A percentile compares a stretch with the other conserved stretches of the same genome.
These are phyloP conservation scores for Clinocottus analis DNA, from an alignment of 2,113 vertebrate genomes.

Conservation along the genomic window DNA sequence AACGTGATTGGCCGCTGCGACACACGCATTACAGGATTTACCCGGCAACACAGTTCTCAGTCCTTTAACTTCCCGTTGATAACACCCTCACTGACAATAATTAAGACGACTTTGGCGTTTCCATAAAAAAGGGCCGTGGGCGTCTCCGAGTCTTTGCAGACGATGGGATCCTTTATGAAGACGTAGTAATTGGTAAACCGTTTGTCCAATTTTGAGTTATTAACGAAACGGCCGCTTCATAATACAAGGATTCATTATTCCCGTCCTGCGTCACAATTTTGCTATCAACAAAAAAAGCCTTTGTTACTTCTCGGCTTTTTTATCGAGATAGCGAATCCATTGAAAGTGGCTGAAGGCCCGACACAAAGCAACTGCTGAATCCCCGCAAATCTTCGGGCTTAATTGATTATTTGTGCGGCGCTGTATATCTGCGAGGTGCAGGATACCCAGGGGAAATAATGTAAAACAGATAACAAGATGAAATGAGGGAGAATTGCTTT, in stretches of 20 bases:
- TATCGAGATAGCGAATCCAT: slow-evolving; percentile 75
- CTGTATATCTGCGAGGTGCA: slow-evolving; percentile 84
- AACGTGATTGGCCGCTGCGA: slow-evolving; percentile 13
- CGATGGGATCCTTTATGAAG: slow-evolving; percentile 44
- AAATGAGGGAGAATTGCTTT: slow-evolving; percentile 88
- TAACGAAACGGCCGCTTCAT: slow-evolving; percentile 70
- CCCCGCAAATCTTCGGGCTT: slow-evolving; percentile 82
- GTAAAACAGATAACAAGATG: slow-evolving; percentile 90
- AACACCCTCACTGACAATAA: slow-evolving; percentile 23
- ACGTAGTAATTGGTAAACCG: slow-evolving; percentile 64
- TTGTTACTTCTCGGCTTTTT: slow-evolving; percentile 67
- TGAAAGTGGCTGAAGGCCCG: slow-evolving; percentile 77
- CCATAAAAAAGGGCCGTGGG: slow-evolving; percentile 11
- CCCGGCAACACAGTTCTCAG: slow-evolving; percentile 4
- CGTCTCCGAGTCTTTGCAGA: slow-evolving; percentile 39
- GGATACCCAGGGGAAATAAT: slow-evolving; percentile 87
- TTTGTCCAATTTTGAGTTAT: slow-evolving; percentile 71
- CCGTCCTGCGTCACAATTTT: slow-evolving; percentile 45
- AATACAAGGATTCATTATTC: slow-evolving; percentile 74
- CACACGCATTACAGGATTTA: slow-evolving; percentile 17
- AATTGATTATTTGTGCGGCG: slow-evolving; percentile 88
- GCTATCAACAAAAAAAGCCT: slow-evolving; percentile 74
- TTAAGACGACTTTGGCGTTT: slow-evolving; percentile 51
- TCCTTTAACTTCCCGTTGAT: slow-evolving; percentile 21
- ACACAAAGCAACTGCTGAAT: slow-evolving; percentile 79